Percentiles rank a stretch among this genome's conserved stretches.
These are phyloP conservation scores for Trissolcus basalis DNA, from an alignment of 1,140 invertebrate species.

Conservation along the genomic window DNA sequence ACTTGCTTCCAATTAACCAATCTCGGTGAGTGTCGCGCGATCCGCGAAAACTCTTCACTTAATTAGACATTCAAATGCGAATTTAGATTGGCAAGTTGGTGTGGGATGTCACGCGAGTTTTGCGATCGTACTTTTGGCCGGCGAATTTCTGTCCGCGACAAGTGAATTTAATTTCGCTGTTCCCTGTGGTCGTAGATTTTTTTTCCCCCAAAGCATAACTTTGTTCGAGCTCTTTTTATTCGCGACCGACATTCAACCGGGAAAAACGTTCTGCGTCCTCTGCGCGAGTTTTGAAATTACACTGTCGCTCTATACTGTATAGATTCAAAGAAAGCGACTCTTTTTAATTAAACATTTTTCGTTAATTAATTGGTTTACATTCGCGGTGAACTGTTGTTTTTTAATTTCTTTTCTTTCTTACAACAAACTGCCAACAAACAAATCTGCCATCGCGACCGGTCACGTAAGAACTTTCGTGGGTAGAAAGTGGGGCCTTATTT, in stretches of 20 bases:
- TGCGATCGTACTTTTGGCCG: too few species aligned
- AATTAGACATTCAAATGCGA: constrained; percentile 9
- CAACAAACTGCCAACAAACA: not conserved
- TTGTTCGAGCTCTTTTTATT: too few species aligned
- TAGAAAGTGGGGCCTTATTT: constrained; percentile 33
- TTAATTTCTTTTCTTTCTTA: not conserved
- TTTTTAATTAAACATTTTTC: too few species aligned
- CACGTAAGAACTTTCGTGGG: constrained; percentile 23
- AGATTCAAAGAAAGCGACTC: not conserved
- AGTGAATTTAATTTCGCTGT: too few species aligned
- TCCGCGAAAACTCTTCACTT: not conserved
- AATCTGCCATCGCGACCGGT: not conserved
- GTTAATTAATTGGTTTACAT: not conserved
- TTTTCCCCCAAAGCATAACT: too few species aligned
- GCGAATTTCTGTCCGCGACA: too few species aligned
- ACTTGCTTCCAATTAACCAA: constrained; percentile 57
- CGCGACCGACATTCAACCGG: too few species aligned
- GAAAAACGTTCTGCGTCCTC: too few species aligned
- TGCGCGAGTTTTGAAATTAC: too few species aligned
- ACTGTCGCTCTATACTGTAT: not conserved
- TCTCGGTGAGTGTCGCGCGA: constrained; percentile 59
- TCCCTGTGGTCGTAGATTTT: too few species aligned
- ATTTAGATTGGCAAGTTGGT: too few species aligned
- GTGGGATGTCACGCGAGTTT: too few species aligned
- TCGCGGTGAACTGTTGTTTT: not conserved